Base-by-base conservation (phyloP, 2,888 invertebrate species). In the Drosophila ustulata region DNA sequence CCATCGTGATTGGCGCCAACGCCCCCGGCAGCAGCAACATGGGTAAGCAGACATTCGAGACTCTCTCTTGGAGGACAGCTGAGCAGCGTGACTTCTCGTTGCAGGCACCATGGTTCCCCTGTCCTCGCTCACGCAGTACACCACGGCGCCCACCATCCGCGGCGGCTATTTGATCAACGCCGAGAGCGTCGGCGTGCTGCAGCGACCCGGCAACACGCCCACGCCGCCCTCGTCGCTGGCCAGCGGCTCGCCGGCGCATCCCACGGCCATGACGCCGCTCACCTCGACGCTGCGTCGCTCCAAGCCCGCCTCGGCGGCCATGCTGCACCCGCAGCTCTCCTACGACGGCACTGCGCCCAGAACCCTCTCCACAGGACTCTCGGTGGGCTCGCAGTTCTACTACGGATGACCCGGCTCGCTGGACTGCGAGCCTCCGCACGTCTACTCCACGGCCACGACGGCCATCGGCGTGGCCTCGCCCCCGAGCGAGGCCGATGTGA, bases 281-380 rank as follows among this genome's bases (percentile, higher is more conserved):
- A 77, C 75, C 4, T 78, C 89, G 23, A 85, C 89, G 6, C 52
- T 88, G 71, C 78, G 89, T 4, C 89, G 88, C 34, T 59, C 75
- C 8, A 84, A 82, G 34, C 68, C 77, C 23, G 80, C 75, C 32
- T 62, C 82, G 39, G 51, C 79, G 41, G 66, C 78, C 26, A 78
- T 83, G 74, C 71, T 88, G 47, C 91, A 89, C 51, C 83, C 88
- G 25, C 90, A 90, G 46, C 81, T 88, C 26, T 91, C 91, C 11
- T 92, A 92, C 65, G 92, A 92, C 65, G 92, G 92, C 51, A 90
- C 91, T 26, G 92, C 92, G 51, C 92, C 92, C 28, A 90, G 92
- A 34, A 92, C 92, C 4, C 80, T 92, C 3, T 92, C 92, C 25
- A 92, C 92, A 9, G 92, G 92, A n/a, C 82, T 92, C 32, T 89